Conservation (phyloP, 2,888 invertebrate species). For the Sarcophaga caerulescens region DNA sequence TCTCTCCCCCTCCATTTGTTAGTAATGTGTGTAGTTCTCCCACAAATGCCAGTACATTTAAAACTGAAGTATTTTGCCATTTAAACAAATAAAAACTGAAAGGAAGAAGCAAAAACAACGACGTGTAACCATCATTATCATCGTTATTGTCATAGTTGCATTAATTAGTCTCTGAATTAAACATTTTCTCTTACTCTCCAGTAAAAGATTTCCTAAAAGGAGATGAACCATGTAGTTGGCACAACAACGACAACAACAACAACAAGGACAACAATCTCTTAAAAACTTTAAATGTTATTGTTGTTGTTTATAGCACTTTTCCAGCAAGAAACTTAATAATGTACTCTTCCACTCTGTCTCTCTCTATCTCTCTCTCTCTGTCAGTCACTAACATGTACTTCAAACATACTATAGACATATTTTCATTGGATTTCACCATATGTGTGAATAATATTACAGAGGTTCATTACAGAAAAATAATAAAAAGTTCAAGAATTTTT, state of each 20-base stretch:
- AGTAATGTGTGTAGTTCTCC: conserved; percentile 6
- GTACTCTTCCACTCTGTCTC: neutral
- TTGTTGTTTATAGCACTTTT: conserved; percentile 13
- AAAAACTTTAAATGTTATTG: conserved; percentile 14
- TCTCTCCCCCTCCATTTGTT: neutral
- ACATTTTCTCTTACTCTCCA: conserved; percentile 13
- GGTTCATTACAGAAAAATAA: neutral
- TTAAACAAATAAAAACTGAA: neutral
- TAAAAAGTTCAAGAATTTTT: neutral
- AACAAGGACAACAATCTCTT: neutral
- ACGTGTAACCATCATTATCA: conserved; percentile 44
- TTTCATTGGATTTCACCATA: conserved; percentile 1
- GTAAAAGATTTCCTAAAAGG: neutral
- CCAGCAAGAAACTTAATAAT: conserved; percentile 34
- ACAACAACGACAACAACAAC: conserved; percentile 21
- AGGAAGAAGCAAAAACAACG: neutral
- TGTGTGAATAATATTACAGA: conserved; percentile 21
- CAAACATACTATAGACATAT: neutral
- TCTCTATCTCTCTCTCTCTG: neutral
- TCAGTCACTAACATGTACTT: neutral
- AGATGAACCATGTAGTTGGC: neutral
- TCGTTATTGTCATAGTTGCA: conserved; percentile 65
- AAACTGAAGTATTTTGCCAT: conserved; percentile 33
- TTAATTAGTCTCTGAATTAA: conserved; percentile 64
- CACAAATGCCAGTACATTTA: neutral